Evolutionary conservation across 1,140 invertebrate species (phyloP), one percentile per base, ranked within the genome.

Genomic region (Leucophenga varia): DNA sequence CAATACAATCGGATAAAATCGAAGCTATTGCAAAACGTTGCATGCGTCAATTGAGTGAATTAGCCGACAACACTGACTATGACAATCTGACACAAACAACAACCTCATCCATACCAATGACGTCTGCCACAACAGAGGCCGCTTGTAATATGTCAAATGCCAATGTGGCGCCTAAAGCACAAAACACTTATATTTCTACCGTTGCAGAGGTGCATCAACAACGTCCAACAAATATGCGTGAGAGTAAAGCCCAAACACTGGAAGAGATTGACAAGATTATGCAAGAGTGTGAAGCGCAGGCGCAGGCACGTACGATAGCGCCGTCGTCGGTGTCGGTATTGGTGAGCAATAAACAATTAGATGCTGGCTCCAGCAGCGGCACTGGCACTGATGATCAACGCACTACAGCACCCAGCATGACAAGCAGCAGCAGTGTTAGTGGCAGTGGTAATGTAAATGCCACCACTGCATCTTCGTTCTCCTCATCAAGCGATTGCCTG

Each of bases 201-300:
- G 54, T 72, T 72, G 49, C 69, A 72, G 69, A 69, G 53, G 44
- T 28, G 17, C 41, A 21, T 13, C 22, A 35, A 10, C 31, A 9
- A 31, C 30, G 13, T 3, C 12, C 35, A 37, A 8, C 18, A 21
- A 38, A 22, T 42, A 45, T 14, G 6, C 40, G 31, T 16, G 41
- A 44, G 42, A 44, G 17, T 35, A 51, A 57, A 32, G 42, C 38
- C 16, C 57, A 54, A 47, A 54, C 53, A 25, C 57, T 73, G 34
- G 72, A 72, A 17, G 72, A 74, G 48, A 74, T 74, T 34, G 72
- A 74, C 49, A 52, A 55, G 32, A 74, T 74, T n/a, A 74, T 74
- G 72, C 61, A 63, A 55, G 72, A 74, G 44, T 74, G 72, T 44
- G 72, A 74, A 43, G 55, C 55, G 3, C 59, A 74, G 46, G 71